Evolutionary conservation across 2,113 vertebrate genomes (phyloP), one percentile per base, ranked within the genome.

Genomic region (Tetrao urogallus): DNA sequence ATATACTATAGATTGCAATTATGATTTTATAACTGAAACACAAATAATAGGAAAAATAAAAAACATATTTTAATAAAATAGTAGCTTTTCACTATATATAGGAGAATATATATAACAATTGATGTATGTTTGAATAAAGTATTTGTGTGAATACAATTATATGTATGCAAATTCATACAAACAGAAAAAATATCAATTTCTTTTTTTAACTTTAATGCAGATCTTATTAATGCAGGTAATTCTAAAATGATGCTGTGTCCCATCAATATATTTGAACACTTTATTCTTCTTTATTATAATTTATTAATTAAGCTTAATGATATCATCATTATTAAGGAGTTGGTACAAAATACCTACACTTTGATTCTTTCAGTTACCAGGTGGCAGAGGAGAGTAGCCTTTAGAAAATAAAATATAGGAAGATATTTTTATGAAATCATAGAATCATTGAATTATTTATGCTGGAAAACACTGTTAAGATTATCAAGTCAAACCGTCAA

Each of bases 171-270:
- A 36, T 6, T n/a, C 43, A 50, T 5, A 24, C 25, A 81, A 28
- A 56, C 7, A 74, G 10, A 1, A 78, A 89, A 91, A 75, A 48
- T 50, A 66, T 21, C 3, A 58, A 21, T 25, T 1, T 1, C 21
- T 47, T 73, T 56, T 60, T 0, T 45, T 54, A 24, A 21, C 11
- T 14, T 7, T 1, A 42, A 13, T 18, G 19, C 1, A 40, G 13
- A 32, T 75, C 74, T 71, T 40, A 58, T 8, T 43, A 63, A 64
- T 10, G 34, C 32, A 63, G 8, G 14, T 34, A 24, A 52, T 60
- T 64, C 8, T 63, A 58, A 86, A 77, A 43, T 5, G 54, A 6
- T 61, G 34, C 47, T 65, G 18, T 43, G 11, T 2, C 48, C 25
- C 71, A 3, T 54, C 77, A 22, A 65, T 40, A n/a, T 36, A 54